Conservation (phyloP, 2,797 vertebrate species). For the Loriculus beryllinus region DNA sequence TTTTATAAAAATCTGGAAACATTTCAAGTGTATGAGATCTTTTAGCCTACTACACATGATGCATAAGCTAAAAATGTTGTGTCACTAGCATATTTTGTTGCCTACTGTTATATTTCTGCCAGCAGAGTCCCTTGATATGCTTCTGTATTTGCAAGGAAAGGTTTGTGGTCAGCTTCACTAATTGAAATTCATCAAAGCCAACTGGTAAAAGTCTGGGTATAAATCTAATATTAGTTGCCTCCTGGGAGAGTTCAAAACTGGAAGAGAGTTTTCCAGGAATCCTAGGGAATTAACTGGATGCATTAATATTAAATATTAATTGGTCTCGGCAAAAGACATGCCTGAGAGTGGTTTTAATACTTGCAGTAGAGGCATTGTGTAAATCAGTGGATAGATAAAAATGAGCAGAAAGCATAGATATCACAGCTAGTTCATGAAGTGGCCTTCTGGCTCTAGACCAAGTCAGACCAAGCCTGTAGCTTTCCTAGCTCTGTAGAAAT, state of each 20-base stretch:
- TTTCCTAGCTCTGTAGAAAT: not conserved
- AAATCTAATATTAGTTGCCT: constrained; percentile 40
- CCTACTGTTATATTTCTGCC: constrained; percentile 26
- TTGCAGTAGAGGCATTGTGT: not conserved
- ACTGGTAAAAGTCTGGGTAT: constrained; percentile 17
- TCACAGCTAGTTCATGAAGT: not conserved
- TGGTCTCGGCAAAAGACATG: not conserved
- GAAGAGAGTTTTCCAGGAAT: constrained; percentile 62
- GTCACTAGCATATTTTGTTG: constrained; percentile 20
- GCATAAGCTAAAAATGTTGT: constrained; percentile 33
- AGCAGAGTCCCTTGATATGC: not conserved
- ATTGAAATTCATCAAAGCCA: constrained; percentile 38
- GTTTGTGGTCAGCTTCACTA: constrained; percentile 19
- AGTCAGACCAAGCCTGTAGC: not conserved
- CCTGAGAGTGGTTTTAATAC: constrained; percentile 10
- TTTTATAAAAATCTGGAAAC: constrained; percentile 62
- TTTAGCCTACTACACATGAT: constrained; percentile 26
- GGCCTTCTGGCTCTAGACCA: not conserved
- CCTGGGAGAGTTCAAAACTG: constrained; percentile 36
- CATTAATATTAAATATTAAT: constrained; percentile 68
- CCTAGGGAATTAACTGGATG: constrained; percentile 28
- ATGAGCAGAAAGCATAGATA: not conserved
- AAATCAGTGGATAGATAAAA: not conserved
- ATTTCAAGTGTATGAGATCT: constrained; percentile 36
- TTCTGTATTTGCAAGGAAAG: not conserved